These are phyloP conservation scores for Sphaeridia pumilis DNA, from an alignment of 2,888 invertebrate species.

Conservation along the genomic window DNA sequence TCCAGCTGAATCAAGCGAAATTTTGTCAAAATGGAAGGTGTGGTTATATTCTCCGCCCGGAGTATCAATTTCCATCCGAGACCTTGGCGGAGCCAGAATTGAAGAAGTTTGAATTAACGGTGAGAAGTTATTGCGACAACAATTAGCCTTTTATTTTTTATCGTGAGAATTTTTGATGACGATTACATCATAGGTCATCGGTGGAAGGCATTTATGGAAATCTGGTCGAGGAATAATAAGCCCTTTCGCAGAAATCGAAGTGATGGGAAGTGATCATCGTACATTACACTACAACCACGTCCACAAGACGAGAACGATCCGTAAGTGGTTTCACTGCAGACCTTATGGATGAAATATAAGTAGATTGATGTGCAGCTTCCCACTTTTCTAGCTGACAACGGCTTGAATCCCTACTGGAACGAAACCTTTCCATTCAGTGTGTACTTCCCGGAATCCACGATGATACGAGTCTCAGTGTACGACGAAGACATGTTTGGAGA, in stretches of 20 bases:
- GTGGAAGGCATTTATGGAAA: slow-evolving; percentile 76
- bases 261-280: slow-evolving; percentile 72
- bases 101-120: slow-evolving; percentile 3
- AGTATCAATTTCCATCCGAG: slow-evolving; percentile 58
- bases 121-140: neutral
- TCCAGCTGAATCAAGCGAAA: slow-evolving; percentile 91
- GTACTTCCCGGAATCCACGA: slow-evolving; percentile 65
- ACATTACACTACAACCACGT: slow-evolving; percentile 55
- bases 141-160: slow-evolving; percentile 4
- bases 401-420: slow-evolving; percentile 87
- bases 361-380: neutral
- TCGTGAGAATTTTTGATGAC: slow-evolving; percentile 5
- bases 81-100: slow-evolving; percentile 5
- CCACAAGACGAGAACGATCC: slow-evolving; percentile 69
- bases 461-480: slow-evolving; percentile 76
- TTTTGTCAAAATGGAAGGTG: slow-evolving; percentile 86
- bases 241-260: slow-evolving; percentile 84
- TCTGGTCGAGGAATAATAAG: slow-evolving; percentile 67
- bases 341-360: neutral
- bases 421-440: slow-evolving; percentile 73
- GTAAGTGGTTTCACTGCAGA: slow-evolving; percentile 53
- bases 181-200: slow-evolving; percentile 51
- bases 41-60: slow-evolving; percentile 84
- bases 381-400: slow-evolving; percentile 68
- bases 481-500: slow-evolving; percentile 98